A percentile compares a stretch with the other conserved stretches of the same genome.
These are phyloP conservation scores for Peromyscus nudipes DNA, from an alignment of 2,797 vertebrate species.

Conservation along the genomic window DNA sequence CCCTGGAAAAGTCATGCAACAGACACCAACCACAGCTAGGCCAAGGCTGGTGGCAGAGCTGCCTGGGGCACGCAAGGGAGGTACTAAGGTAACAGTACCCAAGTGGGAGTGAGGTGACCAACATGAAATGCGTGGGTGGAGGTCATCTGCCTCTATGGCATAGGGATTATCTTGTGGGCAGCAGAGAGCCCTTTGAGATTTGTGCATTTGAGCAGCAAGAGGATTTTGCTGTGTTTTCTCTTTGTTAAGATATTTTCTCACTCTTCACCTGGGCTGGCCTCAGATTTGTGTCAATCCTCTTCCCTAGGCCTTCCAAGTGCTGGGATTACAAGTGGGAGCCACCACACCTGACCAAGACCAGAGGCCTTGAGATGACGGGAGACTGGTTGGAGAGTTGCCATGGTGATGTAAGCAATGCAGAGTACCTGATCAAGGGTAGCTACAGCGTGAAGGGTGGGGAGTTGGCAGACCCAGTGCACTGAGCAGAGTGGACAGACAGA, in stretches of 20 bases:
- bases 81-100: too few species aligned
- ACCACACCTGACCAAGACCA: not conserved
- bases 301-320: not conserved
- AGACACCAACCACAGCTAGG: not conserved
- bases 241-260: not conserved
- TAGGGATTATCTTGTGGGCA: not conserved
- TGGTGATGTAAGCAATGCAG: not conserved
- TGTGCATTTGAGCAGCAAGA: not conserved
- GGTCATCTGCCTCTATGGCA: not conserved
- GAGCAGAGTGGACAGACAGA: not conserved
- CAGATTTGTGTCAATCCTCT: too few species aligned
- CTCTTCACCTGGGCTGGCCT: not conserved
- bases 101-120: too few species aligned
- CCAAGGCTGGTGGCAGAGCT: not conserved
- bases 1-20: not conserved
- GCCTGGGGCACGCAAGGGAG: not conserved
- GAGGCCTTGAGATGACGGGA: not conserved
- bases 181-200: not conserved
- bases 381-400: too few species aligned
- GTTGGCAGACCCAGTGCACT: not conserved
- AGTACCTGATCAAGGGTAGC: too few species aligned
- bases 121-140: not conserved
- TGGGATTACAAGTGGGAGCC: not conserved
- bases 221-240: not conserved
- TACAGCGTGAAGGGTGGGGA: fast-evolving